Conservation (phyloP, 2,888 invertebrate species). For the Yponomeuta plumbellus region DNA sequence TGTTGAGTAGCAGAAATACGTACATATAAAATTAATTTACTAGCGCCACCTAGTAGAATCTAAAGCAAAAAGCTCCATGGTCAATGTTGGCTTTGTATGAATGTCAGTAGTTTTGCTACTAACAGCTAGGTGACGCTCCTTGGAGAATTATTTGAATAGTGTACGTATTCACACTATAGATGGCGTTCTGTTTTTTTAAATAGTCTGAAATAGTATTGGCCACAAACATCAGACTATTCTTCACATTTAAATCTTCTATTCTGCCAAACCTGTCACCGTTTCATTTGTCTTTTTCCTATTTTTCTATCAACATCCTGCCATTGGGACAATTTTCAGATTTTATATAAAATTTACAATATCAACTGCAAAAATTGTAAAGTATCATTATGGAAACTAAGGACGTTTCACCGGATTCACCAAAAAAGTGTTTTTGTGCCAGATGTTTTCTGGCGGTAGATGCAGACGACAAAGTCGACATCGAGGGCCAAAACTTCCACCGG, state of each 20-base stretch:
- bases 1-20: neutral
- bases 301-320: neutral
- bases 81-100: too few species aligned
- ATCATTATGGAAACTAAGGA: neutral
- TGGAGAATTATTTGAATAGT: neutral
- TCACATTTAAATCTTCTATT: neutral
- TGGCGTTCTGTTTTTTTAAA: too few species aligned
- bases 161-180: too few species aligned
- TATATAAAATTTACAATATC: neutral
- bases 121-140: neutral
- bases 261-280: neutral
- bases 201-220: neutral
- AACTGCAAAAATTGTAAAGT: neutral
- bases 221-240: neutral
- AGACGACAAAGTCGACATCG: conserved; percentile 56
- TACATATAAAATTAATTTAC: neutral
- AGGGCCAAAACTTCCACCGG: conserved; percentile 59
- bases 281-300: neutral
- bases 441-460: conserved; percentile 57
- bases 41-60: neutral
- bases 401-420: conserved; percentile 44
- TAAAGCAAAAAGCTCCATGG: too few species aligned
- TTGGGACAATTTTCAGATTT: neutral
- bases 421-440: conserved; percentile 62
- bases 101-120: neutral